Evolutionary conservation across 1,140 invertebrate genomes (phyloP).

Genomic region (Hyles vespertilio): DNA sequence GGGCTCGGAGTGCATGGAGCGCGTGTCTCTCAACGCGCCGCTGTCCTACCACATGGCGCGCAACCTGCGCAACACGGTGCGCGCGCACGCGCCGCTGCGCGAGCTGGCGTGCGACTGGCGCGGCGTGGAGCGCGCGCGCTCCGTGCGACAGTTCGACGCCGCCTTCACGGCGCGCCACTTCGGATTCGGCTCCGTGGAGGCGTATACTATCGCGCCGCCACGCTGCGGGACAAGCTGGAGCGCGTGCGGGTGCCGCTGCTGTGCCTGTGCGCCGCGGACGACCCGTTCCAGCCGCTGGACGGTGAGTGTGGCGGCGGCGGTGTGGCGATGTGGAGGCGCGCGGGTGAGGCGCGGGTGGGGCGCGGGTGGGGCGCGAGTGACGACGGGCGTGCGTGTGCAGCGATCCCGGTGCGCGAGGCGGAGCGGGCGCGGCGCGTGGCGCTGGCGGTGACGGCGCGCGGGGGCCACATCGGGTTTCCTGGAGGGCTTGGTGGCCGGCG

Average conservation of each 20-base stretch:
- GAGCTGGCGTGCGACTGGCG: conserved; percentile 26
- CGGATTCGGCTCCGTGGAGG: conserved; percentile 85
- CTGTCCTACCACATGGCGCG: conserved; percentile 85
- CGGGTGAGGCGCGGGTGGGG: too few relatives aligned
- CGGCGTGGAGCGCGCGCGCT: conserved; percentile 41
- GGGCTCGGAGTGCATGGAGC: conserved; percentile 28
- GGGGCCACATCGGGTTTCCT: conserved; percentile 92
- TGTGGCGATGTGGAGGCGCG: too few relatives aligned
- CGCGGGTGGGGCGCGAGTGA: too few relatives aligned
- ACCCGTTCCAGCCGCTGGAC: conserved; percentile 87
- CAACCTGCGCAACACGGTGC: conserved; percentile 71
- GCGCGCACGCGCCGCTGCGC: conserved; percentile 33
- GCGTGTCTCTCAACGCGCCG: conserved; percentile 84
- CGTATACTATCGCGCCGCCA: conserved; percentile 89
- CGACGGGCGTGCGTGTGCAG: too few relatives aligned
- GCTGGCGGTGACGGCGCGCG: conserved; percentile 85
- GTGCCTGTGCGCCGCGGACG: conserved; percentile 89
- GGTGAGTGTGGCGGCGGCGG: not conserved
- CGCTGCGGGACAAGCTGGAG: conserved; percentile 84
- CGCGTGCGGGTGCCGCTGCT: conserved; percentile 83
- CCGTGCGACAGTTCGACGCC: conserved; percentile 89
- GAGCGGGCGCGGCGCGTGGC: conserved; percentile 77
- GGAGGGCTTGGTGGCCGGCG: conserved; percentile 83
- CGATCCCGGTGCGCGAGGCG: conserved; percentile 70
- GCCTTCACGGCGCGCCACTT: conserved; percentile 89